Evolutionary conservation across 1,140 invertebrate genomes (phyloP), one percentile per base, ranked within the genome.

Genomic region (Heliconius melpomene): DNA sequence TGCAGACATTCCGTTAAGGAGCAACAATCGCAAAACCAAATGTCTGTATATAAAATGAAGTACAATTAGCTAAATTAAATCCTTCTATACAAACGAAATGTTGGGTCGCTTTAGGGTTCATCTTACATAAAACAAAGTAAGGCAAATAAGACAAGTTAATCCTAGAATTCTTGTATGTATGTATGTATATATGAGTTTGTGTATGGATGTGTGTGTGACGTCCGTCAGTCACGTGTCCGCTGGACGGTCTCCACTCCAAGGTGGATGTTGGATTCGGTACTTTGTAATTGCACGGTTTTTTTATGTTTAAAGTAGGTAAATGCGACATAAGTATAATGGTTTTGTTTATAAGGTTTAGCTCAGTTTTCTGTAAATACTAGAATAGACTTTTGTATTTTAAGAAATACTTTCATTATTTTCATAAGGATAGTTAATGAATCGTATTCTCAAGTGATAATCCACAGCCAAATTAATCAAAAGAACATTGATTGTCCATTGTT

Each of bases 151-250:
- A 77, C n/a, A 71, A 70, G 40, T 71, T 40, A 70, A 71, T 66
- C 75, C 75, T 71, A 16, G 60, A 2, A 40, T 71, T 8, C 29
- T 75, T 38, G 23, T 66, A 23, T 50, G 16, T 40, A 18, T 29
- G 72, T 54, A 46, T 72, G 74, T 23, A 79, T 79, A 78, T 79
- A 77, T 72, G 76, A 80, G 54, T 79, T 78, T 20, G 36, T 82
- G 52, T 78, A 79, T n/a, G 29, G 46, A n/a, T 66, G 82, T 84
- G 82, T 85, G 81, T 75, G 74, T 78, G 85, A 90, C 86, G 86
- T 85, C 85, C 86, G 89, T 89, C 87, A 90, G 91, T 90, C 89
- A 89, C 88, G 79, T 86, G 87, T 88, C 89, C 84, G 86, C 85
- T 84, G 81, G 85, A 81, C 80, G 80, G 75, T 75, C 80, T 70